Percentiles rank a stretch among this genome's conserved stretches.
Conservation (phyloP, 1,140 invertebrate species). For the Rhopalosiphum maidis region DNA sequence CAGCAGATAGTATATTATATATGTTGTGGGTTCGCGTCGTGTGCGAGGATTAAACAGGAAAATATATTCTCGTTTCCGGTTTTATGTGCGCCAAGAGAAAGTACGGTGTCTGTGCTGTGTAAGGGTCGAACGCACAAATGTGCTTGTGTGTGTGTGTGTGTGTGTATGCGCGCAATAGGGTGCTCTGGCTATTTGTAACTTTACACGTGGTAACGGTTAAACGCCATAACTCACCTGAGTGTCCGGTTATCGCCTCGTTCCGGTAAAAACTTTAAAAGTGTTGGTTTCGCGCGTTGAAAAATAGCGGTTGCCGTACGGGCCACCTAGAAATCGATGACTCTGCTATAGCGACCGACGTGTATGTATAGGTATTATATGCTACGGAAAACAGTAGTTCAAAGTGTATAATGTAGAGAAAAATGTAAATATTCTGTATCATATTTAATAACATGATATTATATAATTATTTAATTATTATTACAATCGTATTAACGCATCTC, state of each 20-base stretch:
- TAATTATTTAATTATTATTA: no score
- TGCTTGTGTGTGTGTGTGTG: no score
- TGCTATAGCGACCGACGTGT: not conserved
- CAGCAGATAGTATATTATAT: slow-evolving; percentile 1
- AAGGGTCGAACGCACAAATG: not conserved
- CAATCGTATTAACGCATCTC: not conserved
- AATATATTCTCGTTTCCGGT: slow-evolving; percentile 26
- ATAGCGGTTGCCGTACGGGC: not conserved
- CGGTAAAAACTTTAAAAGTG: slow-evolving; percentile 51
- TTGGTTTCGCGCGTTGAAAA: slow-evolving; percentile 34
- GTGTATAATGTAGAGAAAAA: not conserved
- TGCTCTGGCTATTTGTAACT: slow-evolving; percentile 47
- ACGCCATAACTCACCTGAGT: slow-evolving; percentile 45
- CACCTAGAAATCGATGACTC: slow-evolving; percentile 39
- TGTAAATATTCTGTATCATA: not conserved
- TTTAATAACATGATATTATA: no score
- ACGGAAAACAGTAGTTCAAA: not conserved
- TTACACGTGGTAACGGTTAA: slow-evolving; percentile 45
- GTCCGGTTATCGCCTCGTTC: slow-evolving; percentile 50
- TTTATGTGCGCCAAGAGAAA: not conserved
- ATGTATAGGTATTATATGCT: not conserved
- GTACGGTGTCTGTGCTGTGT: not conserved
- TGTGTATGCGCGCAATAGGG: not conserved
- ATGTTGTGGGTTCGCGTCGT: not conserved
- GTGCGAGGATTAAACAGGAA: not conserved